These are phyloP conservation scores for Nylanderia fulva DNA, from an alignment of 1,140 invertebrate genomes.

Conservation along the genomic window DNA sequence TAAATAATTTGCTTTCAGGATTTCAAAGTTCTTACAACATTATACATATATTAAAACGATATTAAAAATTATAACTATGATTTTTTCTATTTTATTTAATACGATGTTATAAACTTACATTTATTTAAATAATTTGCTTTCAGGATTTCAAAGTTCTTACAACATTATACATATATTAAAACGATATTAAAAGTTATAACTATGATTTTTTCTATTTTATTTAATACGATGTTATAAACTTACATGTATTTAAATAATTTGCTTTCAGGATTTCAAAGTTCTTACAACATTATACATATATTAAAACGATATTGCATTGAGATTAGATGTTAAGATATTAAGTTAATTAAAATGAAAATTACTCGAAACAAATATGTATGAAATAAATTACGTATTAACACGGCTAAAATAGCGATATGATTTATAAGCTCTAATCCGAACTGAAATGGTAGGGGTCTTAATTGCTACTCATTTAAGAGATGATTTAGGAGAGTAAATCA, in stretches of 20 bases:
- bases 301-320: background rate
- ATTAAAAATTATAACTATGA: no score
- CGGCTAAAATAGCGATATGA: background rate
- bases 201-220: background rate
- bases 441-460: background rate
- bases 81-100: no score
- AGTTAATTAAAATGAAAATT: background rate
- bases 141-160: no score
- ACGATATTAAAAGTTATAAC: no score
- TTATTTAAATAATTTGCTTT: no score
- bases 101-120: no score
- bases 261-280: background rate
- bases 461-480: slow-evolving; percentile 19
- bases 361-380: background rate
- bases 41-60: no score
- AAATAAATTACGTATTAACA: slow-evolving; percentile 6
- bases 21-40: no score
- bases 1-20: no score
- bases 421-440: slow-evolving; percentile 11
- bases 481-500: slow-evolving; percentile 48
- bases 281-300: background rate
- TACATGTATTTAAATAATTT: background rate
- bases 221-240: background rate
- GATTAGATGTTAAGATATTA: background rate
- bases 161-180: no score